Conservation (phyloP, 1,140 invertebrate species). For the Diprion similis region DNA sequence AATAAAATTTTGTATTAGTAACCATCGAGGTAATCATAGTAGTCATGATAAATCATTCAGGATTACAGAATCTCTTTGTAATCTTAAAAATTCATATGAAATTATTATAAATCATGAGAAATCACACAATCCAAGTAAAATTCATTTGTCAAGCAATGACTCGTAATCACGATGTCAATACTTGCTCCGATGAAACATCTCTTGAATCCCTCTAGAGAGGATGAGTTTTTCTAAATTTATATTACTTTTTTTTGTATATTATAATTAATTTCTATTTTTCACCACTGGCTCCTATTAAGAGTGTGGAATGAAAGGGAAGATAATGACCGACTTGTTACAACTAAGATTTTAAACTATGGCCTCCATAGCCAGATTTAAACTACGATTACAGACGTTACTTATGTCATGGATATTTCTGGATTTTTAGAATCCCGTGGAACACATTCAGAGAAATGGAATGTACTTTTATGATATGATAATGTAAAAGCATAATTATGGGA, state of each 20-base stretch:
- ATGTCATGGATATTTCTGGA: background rate
- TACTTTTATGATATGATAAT: background rate
- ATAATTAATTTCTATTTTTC: background rate
- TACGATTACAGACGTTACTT: background rate
- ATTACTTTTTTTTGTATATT: background rate
- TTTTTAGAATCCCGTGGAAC: background rate
- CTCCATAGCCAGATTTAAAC: background rate
- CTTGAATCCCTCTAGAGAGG: too few relatives aligned
- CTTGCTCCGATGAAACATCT: too few relatives aligned
- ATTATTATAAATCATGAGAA: too few relatives aligned
- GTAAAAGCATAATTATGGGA: background rate
- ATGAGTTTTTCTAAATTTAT: too few relatives aligned
- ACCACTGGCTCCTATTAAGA: background rate
- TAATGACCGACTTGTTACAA: background rate
- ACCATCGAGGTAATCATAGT: background rate
- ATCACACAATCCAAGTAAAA: too few relatives aligned
- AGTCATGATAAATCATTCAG: conserved; percentile 4
- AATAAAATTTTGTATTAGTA: background rate
- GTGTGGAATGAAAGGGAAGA: background rate
- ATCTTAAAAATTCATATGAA: too few relatives aligned
- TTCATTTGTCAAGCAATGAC: too few relatives aligned
- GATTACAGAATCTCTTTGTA: too few relatives aligned
- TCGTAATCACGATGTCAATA: too few relatives aligned
- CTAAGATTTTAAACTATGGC: background rate
- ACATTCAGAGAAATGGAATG: background rate